Conservation (phyloP, 2,888 invertebrate genomes). For the Gryllus longicercus region DNA sequence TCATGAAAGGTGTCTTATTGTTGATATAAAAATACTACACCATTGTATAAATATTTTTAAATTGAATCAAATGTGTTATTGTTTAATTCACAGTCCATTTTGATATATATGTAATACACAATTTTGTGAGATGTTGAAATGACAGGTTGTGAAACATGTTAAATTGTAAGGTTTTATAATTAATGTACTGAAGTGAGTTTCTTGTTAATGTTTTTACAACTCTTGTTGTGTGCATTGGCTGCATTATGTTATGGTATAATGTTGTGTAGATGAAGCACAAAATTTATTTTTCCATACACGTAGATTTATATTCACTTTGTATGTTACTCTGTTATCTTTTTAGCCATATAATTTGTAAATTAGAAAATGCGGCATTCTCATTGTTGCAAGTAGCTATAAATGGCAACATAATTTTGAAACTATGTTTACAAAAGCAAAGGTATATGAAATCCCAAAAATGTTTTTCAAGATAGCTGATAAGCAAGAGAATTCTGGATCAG, state of each 20-base stretch:
- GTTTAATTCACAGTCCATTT: background rate
- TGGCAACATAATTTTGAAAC: too few species aligned
- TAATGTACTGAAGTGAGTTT: constrained; percentile 2
- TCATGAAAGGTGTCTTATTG: background rate
- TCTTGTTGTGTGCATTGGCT: background rate
- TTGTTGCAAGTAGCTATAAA: too few species aligned
- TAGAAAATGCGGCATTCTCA: too few species aligned
- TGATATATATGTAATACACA: background rate
- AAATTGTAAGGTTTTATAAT: background rate
- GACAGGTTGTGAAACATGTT: background rate
- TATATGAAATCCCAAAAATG: too few species aligned
- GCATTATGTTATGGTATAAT: background rate
- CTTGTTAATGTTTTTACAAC: background rate
- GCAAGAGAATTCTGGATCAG: too few species aligned
- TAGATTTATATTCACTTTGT: background rate
- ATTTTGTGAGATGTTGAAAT: background rate
- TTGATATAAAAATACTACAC: background rate
- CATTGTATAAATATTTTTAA: background rate
- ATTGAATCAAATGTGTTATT: background rate
- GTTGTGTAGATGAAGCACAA: background rate
- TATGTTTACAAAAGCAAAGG: too few species aligned
- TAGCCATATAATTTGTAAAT: too few species aligned
- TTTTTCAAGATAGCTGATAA: too few species aligned
- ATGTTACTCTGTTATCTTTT: too few species aligned
- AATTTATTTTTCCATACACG: background rate